Evolutionary conservation across 1,140 invertebrate species (phyloP).

Genomic region (Drosophila mayri): DNA sequence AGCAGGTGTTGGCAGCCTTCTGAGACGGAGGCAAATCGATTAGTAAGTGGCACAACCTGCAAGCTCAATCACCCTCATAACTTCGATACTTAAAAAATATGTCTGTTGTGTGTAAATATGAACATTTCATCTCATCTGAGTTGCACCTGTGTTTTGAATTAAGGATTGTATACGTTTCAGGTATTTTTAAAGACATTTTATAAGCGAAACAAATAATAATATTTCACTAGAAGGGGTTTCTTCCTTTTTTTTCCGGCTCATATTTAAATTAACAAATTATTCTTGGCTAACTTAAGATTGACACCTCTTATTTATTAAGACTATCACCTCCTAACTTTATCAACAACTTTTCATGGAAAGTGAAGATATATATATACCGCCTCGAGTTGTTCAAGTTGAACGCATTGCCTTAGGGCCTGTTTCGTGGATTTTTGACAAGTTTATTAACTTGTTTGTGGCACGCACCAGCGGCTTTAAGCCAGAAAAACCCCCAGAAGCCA

Average conservation of each 20-base stretch:
- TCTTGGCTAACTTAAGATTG: background rate
- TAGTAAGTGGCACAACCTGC: conserved; percentile 10
- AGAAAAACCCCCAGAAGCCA: conserved; percentile 5
- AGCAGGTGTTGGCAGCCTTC: conserved; percentile 35
- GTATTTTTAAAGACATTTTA: background rate
- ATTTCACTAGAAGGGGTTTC: background rate
- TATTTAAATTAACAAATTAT: background rate
- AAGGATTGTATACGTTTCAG: background rate
- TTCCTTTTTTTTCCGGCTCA: fast-evolving
- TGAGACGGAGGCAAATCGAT: conserved; percentile 24
- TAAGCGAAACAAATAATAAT: background rate
- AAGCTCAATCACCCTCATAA: conserved; percentile 27
- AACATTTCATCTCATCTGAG: background rate
- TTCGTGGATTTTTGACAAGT: conserved; percentile 67
- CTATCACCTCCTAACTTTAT: background rate
- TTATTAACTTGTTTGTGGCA: conserved; percentile 65
- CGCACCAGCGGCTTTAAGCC: conserved; percentile 42
- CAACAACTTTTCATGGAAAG: background rate
- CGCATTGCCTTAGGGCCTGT: conserved; percentile 3
- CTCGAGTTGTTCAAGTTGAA: conserved; percentile 2
- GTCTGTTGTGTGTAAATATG: conserved; percentile 17
- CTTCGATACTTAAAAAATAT: conserved; percentile 8
- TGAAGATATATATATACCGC: background rate
- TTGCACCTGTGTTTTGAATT: background rate
- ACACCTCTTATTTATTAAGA: background rate